phyloP scores from a whole-genome alignment of 2,797 vertebrate genomes.

The Orientallactaga sibirica region DNA sequence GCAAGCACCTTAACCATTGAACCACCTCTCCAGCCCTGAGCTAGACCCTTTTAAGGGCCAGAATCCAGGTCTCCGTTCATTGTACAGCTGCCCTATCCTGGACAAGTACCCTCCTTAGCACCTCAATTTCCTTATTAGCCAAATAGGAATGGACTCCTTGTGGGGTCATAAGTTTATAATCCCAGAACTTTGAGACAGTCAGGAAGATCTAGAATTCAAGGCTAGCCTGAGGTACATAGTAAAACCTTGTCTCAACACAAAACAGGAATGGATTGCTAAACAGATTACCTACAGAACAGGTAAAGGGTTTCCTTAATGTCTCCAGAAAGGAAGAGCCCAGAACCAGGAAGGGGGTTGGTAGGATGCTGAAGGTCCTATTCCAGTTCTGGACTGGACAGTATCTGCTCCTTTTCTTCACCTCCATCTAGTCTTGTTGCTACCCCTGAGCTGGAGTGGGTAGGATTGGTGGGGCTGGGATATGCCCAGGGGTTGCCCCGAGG shows the following conservation, averaged over 20 bases:
- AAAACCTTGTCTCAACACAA: background rate
- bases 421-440: background rate
- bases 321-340: background rate
- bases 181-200: too few relatives aligned
- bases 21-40: too few relatives aligned
- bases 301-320: background rate
- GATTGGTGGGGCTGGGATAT: constrained; percentile 17
- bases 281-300: constrained; percentile 13
- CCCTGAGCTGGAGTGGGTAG: constrained; percentile 15
- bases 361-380: background rate
- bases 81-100: background rate
- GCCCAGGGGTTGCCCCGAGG: constrained; percentile 49
- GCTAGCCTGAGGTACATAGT: background rate
- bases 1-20: too few relatives aligned
- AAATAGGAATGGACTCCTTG: background rate
- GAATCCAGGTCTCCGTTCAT: background rate
- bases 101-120: fast-evolving
- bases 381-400: background rate
- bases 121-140: constrained; percentile 76
- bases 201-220: background rate
- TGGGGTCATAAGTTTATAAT: background rate
- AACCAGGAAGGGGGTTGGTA: background rate
- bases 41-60: constrained; percentile 6
- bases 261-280: constrained; percentile 29
- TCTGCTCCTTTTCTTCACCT: background rate